These are phyloP conservation scores for Brachystomella parvula DNA, from an alignment of 1,140 invertebrate genomes.

Conservation along the genomic window DNA sequence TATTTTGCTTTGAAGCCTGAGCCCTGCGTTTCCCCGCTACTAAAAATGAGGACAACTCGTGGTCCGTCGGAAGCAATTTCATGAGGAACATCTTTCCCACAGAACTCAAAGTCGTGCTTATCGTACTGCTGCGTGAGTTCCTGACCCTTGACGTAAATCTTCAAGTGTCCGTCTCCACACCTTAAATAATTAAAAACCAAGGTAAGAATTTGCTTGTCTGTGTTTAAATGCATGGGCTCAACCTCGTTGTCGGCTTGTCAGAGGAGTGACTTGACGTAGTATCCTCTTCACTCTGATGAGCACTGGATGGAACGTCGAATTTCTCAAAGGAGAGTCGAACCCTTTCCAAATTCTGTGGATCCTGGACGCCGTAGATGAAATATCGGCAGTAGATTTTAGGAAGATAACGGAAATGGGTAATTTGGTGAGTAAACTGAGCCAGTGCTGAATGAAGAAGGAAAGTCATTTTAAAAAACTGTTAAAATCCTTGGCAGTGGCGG, in stretches of 20 bases:
- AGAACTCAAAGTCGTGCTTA: constrained; percentile 85
- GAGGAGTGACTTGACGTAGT: background rate
- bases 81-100: constrained; percentile 61
- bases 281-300: constrained; percentile 57
- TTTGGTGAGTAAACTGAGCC: constrained; percentile 90
- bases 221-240: background rate
- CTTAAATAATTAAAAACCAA: constrained; percentile 38
- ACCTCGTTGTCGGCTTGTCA: background rate
- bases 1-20: constrained; percentile 85
- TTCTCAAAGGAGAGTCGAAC: constrained; percentile 76
- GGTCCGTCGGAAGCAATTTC: constrained; percentile 77
- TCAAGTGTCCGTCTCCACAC: constrained; percentile 82
- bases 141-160: constrained; percentile 84
- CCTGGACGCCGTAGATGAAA: constrained; percentile 95
- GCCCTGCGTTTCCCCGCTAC: constrained; percentile 76
- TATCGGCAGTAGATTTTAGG: constrained; percentile 92
- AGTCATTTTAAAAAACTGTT: too few relatives aligned
- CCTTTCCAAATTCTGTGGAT: constrained; percentile 86
- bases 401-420: constrained; percentile 87
- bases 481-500: too few relatives aligned
- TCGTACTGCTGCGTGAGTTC: constrained; percentile 86
- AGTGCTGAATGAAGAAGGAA: constrained; percentile 37
- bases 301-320: constrained; percentile 80
- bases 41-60: constrained; percentile 86
- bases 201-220: background rate